Conservation (phyloP, 2,888 invertebrate genomes). For the Odiellus spinosus region DNA sequence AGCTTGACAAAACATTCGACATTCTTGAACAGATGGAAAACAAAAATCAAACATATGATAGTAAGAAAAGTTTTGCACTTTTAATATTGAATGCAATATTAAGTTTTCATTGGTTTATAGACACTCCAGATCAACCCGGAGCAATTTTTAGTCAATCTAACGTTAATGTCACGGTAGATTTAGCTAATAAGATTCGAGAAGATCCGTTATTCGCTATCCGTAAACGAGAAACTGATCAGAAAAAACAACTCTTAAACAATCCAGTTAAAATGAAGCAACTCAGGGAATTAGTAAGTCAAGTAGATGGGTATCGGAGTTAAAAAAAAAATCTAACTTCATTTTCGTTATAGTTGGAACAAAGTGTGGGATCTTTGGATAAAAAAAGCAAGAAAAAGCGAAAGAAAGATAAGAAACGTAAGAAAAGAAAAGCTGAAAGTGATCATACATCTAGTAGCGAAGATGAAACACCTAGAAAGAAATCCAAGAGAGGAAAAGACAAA, state of each 20-base stretch:
- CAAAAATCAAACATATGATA: constrained; percentile 12
- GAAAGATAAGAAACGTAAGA: background rate
- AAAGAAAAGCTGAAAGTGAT: background rate
- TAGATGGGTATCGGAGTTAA: background rate
- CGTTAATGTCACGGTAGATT: constrained; percentile 44
- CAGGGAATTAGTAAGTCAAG: constrained; percentile 47
- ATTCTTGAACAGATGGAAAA: constrained; percentile 46
- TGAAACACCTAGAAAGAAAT: constrained; percentile 3
- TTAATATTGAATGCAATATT: background rate
- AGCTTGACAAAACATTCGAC: constrained; percentile 57
- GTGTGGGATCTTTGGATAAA: background rate
- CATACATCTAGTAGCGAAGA: background rate
- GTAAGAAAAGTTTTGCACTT: background rate
- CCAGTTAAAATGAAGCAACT: constrained; percentile 76
- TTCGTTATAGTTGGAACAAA: background rate
- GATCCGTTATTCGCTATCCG: constrained; percentile 78
- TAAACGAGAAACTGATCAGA: constrained; percentile 72
- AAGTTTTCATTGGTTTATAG: background rate
- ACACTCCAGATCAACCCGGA: constrained; percentile 1
- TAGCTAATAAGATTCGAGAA: constrained; percentile 74
- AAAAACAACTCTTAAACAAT: constrained; percentile 69
- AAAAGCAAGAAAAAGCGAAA: background rate
- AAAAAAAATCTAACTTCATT: background rate
- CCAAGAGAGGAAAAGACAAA: constrained; percentile 41
- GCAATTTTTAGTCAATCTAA: constrained; percentile 6